Conservation (phyloP, 2,113 vertebrate genomes). For the Limnothrissa miodon region DNA sequence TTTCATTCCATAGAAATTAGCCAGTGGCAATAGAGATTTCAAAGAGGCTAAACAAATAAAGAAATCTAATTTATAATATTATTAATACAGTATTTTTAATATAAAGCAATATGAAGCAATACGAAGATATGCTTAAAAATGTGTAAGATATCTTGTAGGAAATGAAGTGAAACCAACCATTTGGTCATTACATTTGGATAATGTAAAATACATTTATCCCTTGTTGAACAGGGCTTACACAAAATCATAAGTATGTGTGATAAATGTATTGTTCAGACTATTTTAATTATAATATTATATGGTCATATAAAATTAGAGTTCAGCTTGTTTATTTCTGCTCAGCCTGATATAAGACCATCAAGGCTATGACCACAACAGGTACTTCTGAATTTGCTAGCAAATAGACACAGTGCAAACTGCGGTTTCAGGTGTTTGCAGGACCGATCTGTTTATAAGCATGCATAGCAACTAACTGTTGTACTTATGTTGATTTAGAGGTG, state of each 20-base stretch:
- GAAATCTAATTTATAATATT: too few relatives aligned
- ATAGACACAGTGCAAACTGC: neutral
- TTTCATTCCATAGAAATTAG: neutral
- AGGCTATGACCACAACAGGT: neutral
- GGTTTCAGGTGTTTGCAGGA: neutral
- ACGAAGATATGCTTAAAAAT: too few relatives aligned
- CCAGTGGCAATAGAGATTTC: neutral
- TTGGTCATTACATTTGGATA: too few relatives aligned
- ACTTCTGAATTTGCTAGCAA: neutral
- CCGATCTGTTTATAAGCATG: neutral
- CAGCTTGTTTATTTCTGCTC: neutral
- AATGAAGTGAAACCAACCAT: neutral
- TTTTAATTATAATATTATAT: neutral
- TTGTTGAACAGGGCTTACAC: too few relatives aligned
- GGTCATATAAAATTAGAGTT: neutral
- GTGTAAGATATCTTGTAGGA: too few relatives aligned
- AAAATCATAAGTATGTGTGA: too few relatives aligned
- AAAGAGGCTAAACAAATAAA: neutral
- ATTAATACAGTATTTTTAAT: too few relatives aligned
- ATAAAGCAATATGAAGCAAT: too few relatives aligned
- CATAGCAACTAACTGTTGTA: too few relatives aligned
- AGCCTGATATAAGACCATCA: neutral
- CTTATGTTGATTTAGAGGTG: neutral
- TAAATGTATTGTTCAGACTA: too few relatives aligned
- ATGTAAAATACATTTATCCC: too few relatives aligned